These are phyloP conservation scores for Thecophora atra DNA, from an alignment of 2,888 invertebrate species.

Conservation along the genomic window DNA sequence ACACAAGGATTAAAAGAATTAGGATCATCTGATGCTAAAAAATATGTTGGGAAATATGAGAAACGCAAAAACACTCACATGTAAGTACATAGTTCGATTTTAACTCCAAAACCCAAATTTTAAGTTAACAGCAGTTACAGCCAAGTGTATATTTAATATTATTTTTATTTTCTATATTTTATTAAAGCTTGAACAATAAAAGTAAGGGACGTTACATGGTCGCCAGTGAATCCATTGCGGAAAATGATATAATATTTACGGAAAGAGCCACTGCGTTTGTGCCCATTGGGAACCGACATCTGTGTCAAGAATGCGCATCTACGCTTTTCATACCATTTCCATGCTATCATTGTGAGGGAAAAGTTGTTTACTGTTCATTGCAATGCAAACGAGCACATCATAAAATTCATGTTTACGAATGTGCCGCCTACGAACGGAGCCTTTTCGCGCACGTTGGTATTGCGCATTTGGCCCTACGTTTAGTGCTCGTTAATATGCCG, in stretches of 20 bases:
- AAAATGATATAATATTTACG: constrained; percentile 79
- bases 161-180: not conserved
- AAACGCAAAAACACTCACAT: constrained; percentile 28
- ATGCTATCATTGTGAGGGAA: constrained; percentile 73
- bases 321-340: constrained; percentile 72
- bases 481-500: constrained; percentile 69
- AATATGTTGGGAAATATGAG: not conserved
- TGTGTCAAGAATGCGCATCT: constrained; percentile 81
- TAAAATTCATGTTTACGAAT: constrained; percentile 77
- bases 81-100: constrained; percentile 39
- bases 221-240: constrained; percentile 69
- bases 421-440: constrained; percentile 71
- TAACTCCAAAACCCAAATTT: not conserved
- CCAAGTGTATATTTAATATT: not conserved
- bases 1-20: constrained; percentile 21
- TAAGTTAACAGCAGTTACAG: not conserved
- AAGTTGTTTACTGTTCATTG: constrained; percentile 75
- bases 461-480: constrained; percentile 79
- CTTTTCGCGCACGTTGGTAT: constrained; percentile 79
- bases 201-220: constrained; percentile 61
- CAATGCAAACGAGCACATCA: constrained; percentile 70
- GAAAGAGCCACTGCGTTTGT: constrained; percentile 86
- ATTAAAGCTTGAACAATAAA: constrained; percentile 25
- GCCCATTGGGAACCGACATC: constrained; percentile 67
- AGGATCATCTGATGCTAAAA: not conserved